Evolutionary conservation across 1,140 invertebrate species (phyloP), one percentile per base, ranked within the genome.

Genomic region (Temnothorax nylanderi): DNA sequence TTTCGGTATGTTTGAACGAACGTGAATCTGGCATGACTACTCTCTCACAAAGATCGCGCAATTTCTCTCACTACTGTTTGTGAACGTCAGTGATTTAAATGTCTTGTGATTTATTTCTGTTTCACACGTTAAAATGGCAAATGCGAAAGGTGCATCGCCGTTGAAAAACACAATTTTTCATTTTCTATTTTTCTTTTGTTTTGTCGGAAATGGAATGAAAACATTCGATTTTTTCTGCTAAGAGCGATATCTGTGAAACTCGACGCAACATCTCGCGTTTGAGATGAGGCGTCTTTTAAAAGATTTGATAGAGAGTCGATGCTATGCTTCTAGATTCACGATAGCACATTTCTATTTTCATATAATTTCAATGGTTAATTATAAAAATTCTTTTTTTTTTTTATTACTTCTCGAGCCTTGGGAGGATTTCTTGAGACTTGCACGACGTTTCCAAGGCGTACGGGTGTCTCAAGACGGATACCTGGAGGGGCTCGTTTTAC

Each of bases 341-440:
- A 49, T 18, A 5, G n/a, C 47, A 2, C 7, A 32, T 75, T 75
- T 56, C 18, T 41, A 16, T 58, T 41, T 58, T 58, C 13, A 26
- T 41, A 58, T 41, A 75, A n/a, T 37, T 37, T 16, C 18, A n/a
- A 37, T 58, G 3, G 44, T 62, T 34, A 44, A 62, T 49, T 64
- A 10, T 18, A 65, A 5, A 13, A 64, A 71, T 32, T 1, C n/a
- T 5, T 32, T 69, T 49, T 67, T 34, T 26, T 62, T 41, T n/a
- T 0, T 26, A 18, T 88, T 69, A 65, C 47, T 58, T 21, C n/a
- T 34, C 11, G 32, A 47, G 89, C 41, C 54, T 37, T 67, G 54
- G 82, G 77, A 76, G 86, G 71, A 86, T 80, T 88, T 87, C 10
- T 54, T 71, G 85, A 72, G 65, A 89, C 88, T 87, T 87, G 87